These are phyloP conservation scores for Tringa solitaria DNA, from an alignment of 2,113 vertebrate species.

Conservation along the genomic window DNA sequence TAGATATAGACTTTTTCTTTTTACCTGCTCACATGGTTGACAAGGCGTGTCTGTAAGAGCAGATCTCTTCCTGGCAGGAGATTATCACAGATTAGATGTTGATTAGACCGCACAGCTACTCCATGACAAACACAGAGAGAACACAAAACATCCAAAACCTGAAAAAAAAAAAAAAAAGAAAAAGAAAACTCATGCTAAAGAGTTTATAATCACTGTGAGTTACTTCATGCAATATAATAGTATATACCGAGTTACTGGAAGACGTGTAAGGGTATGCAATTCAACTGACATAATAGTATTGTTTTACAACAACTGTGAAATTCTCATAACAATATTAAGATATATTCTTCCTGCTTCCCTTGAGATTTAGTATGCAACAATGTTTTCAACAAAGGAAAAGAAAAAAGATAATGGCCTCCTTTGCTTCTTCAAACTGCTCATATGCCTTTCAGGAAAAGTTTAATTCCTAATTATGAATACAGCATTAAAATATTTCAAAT, in stretches of 20 bases:
- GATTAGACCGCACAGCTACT: slow-evolving; percentile 94
- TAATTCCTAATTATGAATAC: neutral
- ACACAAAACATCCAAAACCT: slow-evolving; percentile 95
- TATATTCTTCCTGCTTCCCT: neutral
- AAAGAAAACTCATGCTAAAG: neutral
- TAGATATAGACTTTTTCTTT: neutral
- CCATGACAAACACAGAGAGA: slow-evolving; percentile 96
- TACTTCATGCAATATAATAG: neutral
- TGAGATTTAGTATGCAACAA: neutral
- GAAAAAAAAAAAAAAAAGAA: neutral
- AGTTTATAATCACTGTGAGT: neutral
- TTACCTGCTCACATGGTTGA: slow-evolving; percentile 95
- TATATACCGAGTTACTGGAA: neutral
- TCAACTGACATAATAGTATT: neutral
- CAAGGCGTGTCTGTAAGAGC: slow-evolving; percentile 89
- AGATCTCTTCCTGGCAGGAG: slow-evolving; percentile 92
- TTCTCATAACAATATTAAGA: neutral
- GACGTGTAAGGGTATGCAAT: neutral
- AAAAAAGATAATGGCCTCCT: neutral
- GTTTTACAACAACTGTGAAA: neutral
- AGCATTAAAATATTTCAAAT: neutral
- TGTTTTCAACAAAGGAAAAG: neutral
- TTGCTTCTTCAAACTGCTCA: neutral
- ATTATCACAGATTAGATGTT: slow-evolving; percentile 96
- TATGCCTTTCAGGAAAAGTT: neutral